Evolutionary conservation across 2,797 vertebrate species (phyloP).

Genomic region (Gallinago solitaria): DNA sequence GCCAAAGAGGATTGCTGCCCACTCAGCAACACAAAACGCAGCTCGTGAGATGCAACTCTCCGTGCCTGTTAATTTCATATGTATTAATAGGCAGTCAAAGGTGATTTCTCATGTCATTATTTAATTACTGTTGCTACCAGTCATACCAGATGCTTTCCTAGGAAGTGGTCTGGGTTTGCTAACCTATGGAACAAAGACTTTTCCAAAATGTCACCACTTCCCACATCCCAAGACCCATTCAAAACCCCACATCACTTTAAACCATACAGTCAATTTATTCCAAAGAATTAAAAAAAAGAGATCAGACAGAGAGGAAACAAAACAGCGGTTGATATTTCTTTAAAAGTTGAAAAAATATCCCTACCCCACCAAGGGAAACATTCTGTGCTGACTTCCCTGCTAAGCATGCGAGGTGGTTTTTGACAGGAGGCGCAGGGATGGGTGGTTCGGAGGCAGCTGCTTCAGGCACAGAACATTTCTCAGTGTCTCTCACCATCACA

Average conservation of each 20-base stretch:
- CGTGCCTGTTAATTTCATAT: background rate
- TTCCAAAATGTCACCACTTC: background rate
- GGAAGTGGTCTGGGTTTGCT: background rate
- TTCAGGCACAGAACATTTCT: background rate
- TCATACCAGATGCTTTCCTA: background rate
- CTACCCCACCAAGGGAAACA: background rate
- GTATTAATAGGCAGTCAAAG: background rate
- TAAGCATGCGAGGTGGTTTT: background rate
- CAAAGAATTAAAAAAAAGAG: background rate
- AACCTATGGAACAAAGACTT: rapidly evolving
- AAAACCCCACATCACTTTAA: background rate
- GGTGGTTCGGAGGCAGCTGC: background rate
- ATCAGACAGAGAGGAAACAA: background rate
- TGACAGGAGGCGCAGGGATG: background rate
- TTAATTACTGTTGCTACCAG: background rate
- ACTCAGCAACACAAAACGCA: background rate
- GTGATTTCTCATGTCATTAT: background rate
- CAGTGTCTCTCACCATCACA: background rate
- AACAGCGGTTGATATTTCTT: background rate
- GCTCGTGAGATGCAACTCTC: background rate
- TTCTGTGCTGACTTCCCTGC: background rate
- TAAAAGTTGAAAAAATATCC: background rate
- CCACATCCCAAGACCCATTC: background rate
- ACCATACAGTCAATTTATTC: background rate
- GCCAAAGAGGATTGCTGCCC: background rate